Conservation (phyloP, 2,113 vertebrate genomes). For the Cyanocitta stelleri region DNA sequence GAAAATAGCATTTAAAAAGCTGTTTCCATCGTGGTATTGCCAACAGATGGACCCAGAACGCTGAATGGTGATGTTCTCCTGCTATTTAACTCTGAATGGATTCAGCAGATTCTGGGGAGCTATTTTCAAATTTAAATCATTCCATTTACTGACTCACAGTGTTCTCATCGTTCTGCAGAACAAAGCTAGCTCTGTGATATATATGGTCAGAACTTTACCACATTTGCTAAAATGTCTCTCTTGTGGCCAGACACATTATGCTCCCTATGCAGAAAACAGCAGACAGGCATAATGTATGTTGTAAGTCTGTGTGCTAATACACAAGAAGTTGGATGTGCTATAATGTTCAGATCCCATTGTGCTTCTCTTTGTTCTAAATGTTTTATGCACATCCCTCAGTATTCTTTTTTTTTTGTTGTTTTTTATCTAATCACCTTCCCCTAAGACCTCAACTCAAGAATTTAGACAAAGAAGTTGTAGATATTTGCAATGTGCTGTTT, state of each 20-base stretch:
- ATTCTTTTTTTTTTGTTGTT: not conserved
- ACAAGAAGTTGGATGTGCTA: accelerated
- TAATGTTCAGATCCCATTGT: not conserved
- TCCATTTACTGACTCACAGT: slow-evolving; percentile 27
- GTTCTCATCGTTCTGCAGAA: not conserved
- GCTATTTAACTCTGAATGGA: slow-evolving; percentile 65
- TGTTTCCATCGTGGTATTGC: slow-evolving; percentile 68
- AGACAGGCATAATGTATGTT: not conserved
- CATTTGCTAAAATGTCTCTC: not conserved
- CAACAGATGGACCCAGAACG: slow-evolving; percentile 77
- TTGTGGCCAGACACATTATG: not conserved
- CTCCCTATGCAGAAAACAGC: not conserved
- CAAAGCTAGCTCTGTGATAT: not conserved
- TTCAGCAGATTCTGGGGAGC: slow-evolving; percentile 30
- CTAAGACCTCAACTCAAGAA: not conserved
- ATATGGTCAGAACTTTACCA: not conserved
- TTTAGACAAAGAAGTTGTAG: not conserved
- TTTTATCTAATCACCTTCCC: not conserved
- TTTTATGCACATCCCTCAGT: not conserved
- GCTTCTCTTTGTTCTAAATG: not conserved
- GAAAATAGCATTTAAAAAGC: slow-evolving; percentile 72
- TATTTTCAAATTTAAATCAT: slow-evolving; percentile 42
- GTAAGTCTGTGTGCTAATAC: not conserved
- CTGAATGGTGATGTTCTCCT: slow-evolving; percentile 64
- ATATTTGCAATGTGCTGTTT: slow-evolving; percentile 1